phyloP scores from a whole-genome alignment of 1,140 invertebrate genomes.

The Heliconius congener region DNA sequence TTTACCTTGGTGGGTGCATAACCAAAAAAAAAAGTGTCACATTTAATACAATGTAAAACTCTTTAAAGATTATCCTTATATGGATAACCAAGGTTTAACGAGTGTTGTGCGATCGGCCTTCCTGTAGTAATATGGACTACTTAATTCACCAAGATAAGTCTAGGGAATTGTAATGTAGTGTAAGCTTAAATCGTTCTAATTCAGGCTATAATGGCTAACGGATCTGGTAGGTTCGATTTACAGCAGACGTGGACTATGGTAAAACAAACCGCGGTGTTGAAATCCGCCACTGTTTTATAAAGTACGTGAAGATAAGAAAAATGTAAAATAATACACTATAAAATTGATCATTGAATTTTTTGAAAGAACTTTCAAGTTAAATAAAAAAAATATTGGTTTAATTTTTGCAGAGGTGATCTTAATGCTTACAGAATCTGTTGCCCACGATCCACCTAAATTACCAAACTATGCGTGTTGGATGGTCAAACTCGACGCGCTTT shows the following conservation, averaged over 20 bases:
- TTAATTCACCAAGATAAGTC: background rate
- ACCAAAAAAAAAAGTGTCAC: background rate
- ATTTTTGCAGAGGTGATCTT: too few relatives aligned
- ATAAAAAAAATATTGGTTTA: too few relatives aligned
- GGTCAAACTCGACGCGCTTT: too few relatives aligned
- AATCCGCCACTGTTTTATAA: too few relatives aligned
- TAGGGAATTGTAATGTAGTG: background rate
- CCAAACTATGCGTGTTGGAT: too few relatives aligned
- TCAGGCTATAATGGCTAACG: background rate
- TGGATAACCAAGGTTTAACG: background rate
- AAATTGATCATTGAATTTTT: too few relatives aligned
- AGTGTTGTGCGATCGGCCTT: background rate
- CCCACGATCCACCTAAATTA: too few relatives aligned
- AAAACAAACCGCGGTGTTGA: too few relatives aligned
- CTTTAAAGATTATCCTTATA: conserved; percentile 1
- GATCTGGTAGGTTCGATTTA: background rate
- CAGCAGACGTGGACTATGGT: background rate
- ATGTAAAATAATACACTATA: too few relatives aligned
- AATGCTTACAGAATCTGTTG: too few relatives aligned
- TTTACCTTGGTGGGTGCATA: background rate
- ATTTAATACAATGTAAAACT: conserved; percentile 11
- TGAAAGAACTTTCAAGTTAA: too few relatives aligned
- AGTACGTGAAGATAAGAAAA: too few relatives aligned
- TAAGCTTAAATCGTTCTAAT: background rate
- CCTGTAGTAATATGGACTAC: background rate